Evolutionary conservation across 1,140 invertebrate species (phyloP), one percentile per base, ranked within the genome.

Genomic region (Ceratina japonica): DNA sequence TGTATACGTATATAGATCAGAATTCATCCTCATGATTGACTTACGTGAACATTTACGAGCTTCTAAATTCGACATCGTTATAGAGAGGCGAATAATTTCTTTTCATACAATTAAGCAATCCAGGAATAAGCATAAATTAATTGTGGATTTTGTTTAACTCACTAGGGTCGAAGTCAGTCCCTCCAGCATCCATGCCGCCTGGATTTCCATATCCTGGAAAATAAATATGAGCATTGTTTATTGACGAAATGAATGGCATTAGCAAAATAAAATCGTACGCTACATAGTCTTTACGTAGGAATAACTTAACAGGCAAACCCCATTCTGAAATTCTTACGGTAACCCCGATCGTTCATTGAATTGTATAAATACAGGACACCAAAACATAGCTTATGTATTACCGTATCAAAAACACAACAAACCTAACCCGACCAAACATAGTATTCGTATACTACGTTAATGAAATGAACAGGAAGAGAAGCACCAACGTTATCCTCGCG

Each of bases 121-220:
- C n/a, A 4, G 13, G 51, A 49, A 24, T 2, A 13, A 20, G 59
- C 61, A 69, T 44, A 69, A 69, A 70, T 70, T 62, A 68, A 37
- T 62, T 27, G 7, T 24, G 12, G 31, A 63, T 63, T 62, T 63
- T 62, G 15, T 71, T 61, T 3, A 2, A 89, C 91, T 93, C 80
- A 93, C 92, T 91, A 68, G 91, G 91, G 80, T 93, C 92, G 80
- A 92, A 93, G 79, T 93, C 92, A 54, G 92, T 88, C 68, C 92
- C 92, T 73, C 89, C 89, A 83, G 91, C 89, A 82, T 93, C 92
- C 91, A 92, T 91, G 31, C 91, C 89, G 61, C 91, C 89, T 83
- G 92, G 84, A 66, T 91, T 92, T 70, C 92, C 92, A 91, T 92
- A 92, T 87, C 91, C 92, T 92, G 86, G 8, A 89, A 91, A 69